Percentiles rank a stretch among this genome's conserved stretches.
Conservation (phyloP, 2,888 invertebrate species). For the Macroteleia sp. region DNA sequence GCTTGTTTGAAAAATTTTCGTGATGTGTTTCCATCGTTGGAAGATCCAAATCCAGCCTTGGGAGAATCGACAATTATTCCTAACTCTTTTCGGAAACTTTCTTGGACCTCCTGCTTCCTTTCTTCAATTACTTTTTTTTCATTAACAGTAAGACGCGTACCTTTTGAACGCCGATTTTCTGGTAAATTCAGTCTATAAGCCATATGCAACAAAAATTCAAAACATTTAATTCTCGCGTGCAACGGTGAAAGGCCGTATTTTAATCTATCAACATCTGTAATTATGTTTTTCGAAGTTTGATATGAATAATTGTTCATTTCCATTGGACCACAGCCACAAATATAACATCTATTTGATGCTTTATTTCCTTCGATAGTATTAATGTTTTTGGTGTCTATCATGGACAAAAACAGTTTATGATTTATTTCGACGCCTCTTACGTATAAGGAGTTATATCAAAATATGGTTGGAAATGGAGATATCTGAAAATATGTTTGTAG, state of each 20-base stretch:
- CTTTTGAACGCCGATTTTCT: too few species aligned
- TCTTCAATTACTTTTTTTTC: not conserved
- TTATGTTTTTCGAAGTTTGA: not conserved
- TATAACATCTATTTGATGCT: conserved; percentile 1
- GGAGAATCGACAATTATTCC: not conserved
- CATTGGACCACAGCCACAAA: not conserved
- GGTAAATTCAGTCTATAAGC: too few species aligned
- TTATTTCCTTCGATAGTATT: conserved; percentile 3
- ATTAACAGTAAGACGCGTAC: not conserved
- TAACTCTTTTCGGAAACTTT: too few species aligned
- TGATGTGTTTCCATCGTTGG: not conserved
- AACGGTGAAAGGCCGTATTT: not conserved
- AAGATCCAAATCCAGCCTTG: not conserved
- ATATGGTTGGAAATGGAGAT: too few species aligned
- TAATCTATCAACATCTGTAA: not conserved
- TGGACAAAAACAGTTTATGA: not conserved
- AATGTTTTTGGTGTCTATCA: not conserved
- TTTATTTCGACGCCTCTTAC: too few species aligned
- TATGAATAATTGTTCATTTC: not conserved
- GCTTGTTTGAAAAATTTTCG: not conserved
- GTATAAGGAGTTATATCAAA: too few species aligned
- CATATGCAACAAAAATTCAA: too few species aligned
- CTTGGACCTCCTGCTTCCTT: not conserved
- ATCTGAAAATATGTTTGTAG: too few species aligned
- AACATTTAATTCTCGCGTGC: too few species aligned